Evolutionary conservation across 2,888 invertebrate genomes (phyloP), one percentile per base, ranked within the genome.

Genomic region (Vanessa cardui): DNA sequence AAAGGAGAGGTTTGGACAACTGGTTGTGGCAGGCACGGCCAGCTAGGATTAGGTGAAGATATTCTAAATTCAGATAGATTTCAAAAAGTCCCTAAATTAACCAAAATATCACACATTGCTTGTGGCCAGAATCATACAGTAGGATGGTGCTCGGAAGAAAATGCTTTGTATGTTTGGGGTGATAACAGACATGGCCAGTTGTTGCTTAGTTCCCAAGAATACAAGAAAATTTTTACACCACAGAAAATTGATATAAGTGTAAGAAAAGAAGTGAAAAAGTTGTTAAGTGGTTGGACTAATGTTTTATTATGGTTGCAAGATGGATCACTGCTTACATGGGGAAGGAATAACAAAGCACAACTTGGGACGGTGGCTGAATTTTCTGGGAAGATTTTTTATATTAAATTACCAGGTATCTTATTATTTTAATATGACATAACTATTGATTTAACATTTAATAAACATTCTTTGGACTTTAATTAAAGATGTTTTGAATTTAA

Each of bases 71-170:
- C 87, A 50, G 89, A 90, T 67, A 84, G 86, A 70, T 94, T 94
- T 76, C 82, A 93, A 73, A 90, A 88, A 89, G 94, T 95, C 72
- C 85, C 92, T 70, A 93, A 91, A 72, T 77, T 95, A 64, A 85
- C 87, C 72, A 89, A 94, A 78, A 90, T 97, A 78, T 86, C 93
- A 71, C 90, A 94, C 80, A 92, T 97, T 63, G 94, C 95, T 54
- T 97, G 97, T 85, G 98, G 98, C 2, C 97, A 98, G 85, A 95
- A 96, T 79, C 97, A 97, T 82, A 95, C 96, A 8, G 83, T 96
- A 47, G 95, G 94, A 45, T 93, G 93, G 93, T 85, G 85, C 68
- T 81, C 86, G 47, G 84, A 85, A 58, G 87, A 93, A 69, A 95
- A 95, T 76, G 94, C 93, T 66, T 89, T 95, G 69, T 96, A 93